Conservation (phyloP, 2,113 vertebrate species). For the Cinclus cinclus region DNA sequence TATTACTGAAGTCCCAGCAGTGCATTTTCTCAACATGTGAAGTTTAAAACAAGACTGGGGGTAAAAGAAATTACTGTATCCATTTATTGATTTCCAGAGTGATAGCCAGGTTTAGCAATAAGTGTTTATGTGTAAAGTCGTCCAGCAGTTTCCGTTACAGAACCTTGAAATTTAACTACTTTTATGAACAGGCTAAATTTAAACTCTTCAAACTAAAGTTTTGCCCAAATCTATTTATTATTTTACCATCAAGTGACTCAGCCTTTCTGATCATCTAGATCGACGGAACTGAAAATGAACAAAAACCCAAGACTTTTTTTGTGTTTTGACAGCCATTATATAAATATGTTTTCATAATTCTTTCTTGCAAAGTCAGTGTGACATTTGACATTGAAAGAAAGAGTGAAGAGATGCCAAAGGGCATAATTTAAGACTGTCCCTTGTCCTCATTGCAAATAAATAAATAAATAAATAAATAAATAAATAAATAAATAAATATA, state of each 20-base stretch:
- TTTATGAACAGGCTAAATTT: not conserved
- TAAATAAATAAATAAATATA: not conserved
- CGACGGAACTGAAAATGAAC: not conserved
- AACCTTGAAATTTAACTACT: not conserved
- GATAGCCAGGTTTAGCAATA: not conserved
- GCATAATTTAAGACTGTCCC: not conserved
- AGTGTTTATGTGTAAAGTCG: not conserved
- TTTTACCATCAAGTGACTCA: not conserved
- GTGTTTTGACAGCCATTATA: not conserved
- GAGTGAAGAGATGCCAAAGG: not conserved
- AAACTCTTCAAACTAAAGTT: not conserved
- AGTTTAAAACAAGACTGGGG: not conserved
- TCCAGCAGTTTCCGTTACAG: not conserved
- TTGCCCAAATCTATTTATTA: not conserved
- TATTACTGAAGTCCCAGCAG: not conserved
- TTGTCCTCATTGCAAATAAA: not conserved
- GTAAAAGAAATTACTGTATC: not conserved
- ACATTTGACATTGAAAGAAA: not conserved
- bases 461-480: too few relatives aligned
- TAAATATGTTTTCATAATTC: not conserved
- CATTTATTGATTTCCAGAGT: not conserved
- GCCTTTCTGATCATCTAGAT: not conserved
- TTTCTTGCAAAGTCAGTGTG: not conserved
- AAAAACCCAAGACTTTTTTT: not conserved
- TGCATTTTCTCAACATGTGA: not conserved